Evolutionary conservation across 1,140 invertebrate genomes (phyloP).

Genomic region (Lepidurus couesii): DNA sequence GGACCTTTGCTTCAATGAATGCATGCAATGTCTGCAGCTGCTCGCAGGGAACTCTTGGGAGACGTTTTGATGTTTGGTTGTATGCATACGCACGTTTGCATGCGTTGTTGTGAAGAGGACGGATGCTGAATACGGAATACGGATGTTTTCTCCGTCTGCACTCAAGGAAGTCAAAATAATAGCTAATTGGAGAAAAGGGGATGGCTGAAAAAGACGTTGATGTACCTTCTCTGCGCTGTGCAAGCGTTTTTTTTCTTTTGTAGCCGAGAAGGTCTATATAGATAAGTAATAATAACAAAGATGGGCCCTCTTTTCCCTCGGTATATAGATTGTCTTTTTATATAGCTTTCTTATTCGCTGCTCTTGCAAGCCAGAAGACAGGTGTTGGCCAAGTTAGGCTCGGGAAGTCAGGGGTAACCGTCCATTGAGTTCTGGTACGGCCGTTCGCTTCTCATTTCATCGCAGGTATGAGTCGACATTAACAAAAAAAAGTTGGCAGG

Average conservation of each 20-base stretch:
- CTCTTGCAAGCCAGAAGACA: background rate
- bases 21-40: conserved; percentile 13
- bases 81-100: background rate
- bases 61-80: background rate
- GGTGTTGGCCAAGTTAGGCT: conserved; percentile 5
- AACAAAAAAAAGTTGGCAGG: background rate
- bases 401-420: conserved; percentile 10
- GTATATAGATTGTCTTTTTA: background rate
- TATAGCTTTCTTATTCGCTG: background rate
- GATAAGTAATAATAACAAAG: background rate
- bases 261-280: no score
- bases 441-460: background rate
- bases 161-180: no score
- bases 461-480: background rate
- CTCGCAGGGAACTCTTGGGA: background rate
- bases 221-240: no score
- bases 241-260: no score
- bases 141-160: no score
- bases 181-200: no score
- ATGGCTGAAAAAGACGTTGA: no score
- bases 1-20: conserved; percentile 13
- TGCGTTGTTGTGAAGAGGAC: background rate
- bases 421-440: background rate
- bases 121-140: no score
- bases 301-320: background rate